Evolutionary conservation across 2,797 vertebrate genomes (phyloP), one percentile per base, ranked within the genome.

Genomic region (Xiphophorus birchmanni): DNA sequence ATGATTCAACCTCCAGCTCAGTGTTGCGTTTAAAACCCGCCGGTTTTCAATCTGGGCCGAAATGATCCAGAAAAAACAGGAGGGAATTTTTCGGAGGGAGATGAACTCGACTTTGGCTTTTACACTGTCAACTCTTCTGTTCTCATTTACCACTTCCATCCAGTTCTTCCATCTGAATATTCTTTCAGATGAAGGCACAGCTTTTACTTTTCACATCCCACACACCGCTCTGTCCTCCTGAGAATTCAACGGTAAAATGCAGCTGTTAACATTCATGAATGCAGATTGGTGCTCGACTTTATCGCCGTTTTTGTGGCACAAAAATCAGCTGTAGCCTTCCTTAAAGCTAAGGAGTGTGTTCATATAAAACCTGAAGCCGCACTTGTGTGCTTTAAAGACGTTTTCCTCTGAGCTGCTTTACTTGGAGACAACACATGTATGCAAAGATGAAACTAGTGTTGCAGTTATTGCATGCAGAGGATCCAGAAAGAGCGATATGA

Each of bases 251-350:
- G 77, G 71, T 76, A 76, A 86, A 90, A 90, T 58, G 74, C 56
- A 76, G 84, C 76, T 35, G 58, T 89, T 90, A 82, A 82, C 81
- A 89, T 92, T 92, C 89, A 92, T 89, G 79, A 85, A 89, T 90
- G 88, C 87, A 91, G 89, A 91, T 90, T 89, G 89, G 47, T 88
- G 84, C 84, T 90, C 80, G 85, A 91, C 86, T 88, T 81, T 74
- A 87, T 90, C 63, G 50, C 77, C 82, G 86, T 75, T 84, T 76
- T 77, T 60, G 76, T 69, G 78, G 75, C 82, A 69, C 75, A 78
- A 87, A 76, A 88, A 90, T 87, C 83, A 82, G 78, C 45, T 74
- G 13, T 58, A 56, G 50, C 78, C n/a, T 47, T 84, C 82, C 83
- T 86, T 80, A 87, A 83, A 60, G 11, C 42, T 1, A 1, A 42